Base-by-base conservation (phyloP, 92 coral and sea anemone genomes). In the Zoanthus sansibaricus region DNA sequence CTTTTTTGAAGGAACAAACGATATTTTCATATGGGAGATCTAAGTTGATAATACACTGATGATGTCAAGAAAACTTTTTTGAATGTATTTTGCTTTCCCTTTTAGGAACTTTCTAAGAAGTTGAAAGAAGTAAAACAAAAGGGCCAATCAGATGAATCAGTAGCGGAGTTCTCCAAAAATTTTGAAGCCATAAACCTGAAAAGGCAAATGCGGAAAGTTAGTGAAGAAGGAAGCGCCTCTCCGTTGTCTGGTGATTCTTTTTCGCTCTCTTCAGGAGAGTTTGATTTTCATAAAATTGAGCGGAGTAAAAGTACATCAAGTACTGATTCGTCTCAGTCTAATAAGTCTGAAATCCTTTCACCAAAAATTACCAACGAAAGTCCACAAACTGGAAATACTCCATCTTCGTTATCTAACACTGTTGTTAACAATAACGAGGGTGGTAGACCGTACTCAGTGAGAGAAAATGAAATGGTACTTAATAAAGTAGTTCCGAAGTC, bases 191-290 rank as follows among this genome's bases (percentile, higher is more conserved):
- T 80, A 48, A 18, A 17, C 13, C 12, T 46, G 85, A 80, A 80
- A 47, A 67, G 85, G 10, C 74, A 64, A 20, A 18, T 80, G 61
- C 75, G 75, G 18, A 80, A 80, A 67, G 59, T 18, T 14, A 80
- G 85, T 9, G 85, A 80, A 66, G 85, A 80, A 80, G 85, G 85
- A 14, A 80, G 46, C 16, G 56, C 0, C 13, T 80, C 85, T 20
- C 85, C 85, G n/a, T 20, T 48, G 58, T 80, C 85, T 20, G 85
- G 74, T 8, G 85, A 67, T 20, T 61, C 75, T 64, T 80, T 75
- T 14, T 80, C 85, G 11, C 85, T 80, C 62, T 80, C 85, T 13
- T 80, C 85, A 7, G 85, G 85, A 25, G 85, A 80, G 9, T 80
- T 80, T 62, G 85, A 80, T 47, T 18, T 80, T 80, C 75, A 59